Evolutionary conservation across 2,113 vertebrate genomes (phyloP).

Genomic region (Cyphomyrus plagiostoma): DNA sequence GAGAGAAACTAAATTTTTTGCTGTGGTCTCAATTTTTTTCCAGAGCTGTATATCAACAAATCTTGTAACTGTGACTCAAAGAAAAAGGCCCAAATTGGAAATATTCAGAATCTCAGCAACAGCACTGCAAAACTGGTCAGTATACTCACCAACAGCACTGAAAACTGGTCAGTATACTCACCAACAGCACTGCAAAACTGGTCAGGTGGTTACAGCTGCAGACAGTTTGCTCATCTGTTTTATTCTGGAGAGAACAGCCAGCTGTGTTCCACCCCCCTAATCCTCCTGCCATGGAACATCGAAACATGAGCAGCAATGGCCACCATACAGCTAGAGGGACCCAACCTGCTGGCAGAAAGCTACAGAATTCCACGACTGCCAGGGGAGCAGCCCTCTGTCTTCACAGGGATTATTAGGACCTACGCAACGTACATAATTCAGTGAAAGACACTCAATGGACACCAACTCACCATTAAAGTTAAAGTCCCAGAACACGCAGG

Average conservation of each 20-base stretch:
- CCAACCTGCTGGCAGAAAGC: not conserved
- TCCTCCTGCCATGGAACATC: not conserved
- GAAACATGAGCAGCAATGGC: not conserved
- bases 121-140: no score
- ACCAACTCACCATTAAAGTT: constrained; percentile 67
- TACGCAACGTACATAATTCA: not conserved
- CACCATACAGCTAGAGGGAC: not conserved
- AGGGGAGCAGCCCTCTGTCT: not conserved
- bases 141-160: constrained; percentile 53
- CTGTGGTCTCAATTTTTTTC: no score
- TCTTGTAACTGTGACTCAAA: not conserved
- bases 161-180: not conserved
- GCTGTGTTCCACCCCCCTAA: not conserved
- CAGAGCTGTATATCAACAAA: not conserved
- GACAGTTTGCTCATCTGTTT: not conserved
- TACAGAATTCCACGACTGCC: not conserved
- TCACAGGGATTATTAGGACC: not conserved
- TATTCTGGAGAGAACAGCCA: not conserved
- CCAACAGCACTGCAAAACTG: not conserved
- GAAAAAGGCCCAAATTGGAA: not conserved
- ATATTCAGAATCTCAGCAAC: not conserved
- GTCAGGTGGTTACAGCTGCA: constrained; percentile 11
- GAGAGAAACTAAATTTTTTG: no score
- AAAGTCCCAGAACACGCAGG: constrained; percentile 84
- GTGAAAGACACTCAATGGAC: not conserved